phyloP scores from a whole-genome alignment of 2,797 vertebrate species.

The Carcharodon carcharias region DNA sequence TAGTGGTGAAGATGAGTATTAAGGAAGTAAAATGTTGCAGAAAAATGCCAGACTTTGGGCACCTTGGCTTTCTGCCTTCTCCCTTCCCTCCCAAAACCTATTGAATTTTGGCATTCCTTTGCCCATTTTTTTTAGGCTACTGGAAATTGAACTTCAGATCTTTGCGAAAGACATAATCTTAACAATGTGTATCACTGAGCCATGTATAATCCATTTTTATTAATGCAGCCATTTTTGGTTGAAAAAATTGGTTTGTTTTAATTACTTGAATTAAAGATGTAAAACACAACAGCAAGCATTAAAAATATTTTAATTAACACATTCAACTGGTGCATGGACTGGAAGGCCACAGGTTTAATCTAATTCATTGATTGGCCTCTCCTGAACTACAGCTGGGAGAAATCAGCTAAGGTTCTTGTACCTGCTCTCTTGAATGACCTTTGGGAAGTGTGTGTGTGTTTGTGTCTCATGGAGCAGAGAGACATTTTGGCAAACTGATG shows the following conservation, averaged over 20 bases:
- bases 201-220: background rate
- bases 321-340: background rate
- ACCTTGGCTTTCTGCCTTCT: background rate
- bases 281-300: background rate
- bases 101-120: background rate
- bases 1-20: background rate
- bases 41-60: background rate
- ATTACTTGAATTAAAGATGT: background rate
- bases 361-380: background rate
- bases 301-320: background rate
- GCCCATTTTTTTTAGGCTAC: background rate
- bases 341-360: background rate
- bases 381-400: background rate
- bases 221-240: background rate
- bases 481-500: background rate
- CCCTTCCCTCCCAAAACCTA: background rate
- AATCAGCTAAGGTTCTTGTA: background rate
- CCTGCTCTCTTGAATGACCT: background rate
- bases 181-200: background rate
- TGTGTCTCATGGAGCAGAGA: background rate
- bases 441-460: background rate
- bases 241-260: background rate
- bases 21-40: background rate
- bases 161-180: background rate
- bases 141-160: background rate